A percentile compares a stretch with the other conserved stretches of the same genome.
Conservation (phyloP, 2,888 invertebrate genomes). For the Portevinia maculata region DNA sequence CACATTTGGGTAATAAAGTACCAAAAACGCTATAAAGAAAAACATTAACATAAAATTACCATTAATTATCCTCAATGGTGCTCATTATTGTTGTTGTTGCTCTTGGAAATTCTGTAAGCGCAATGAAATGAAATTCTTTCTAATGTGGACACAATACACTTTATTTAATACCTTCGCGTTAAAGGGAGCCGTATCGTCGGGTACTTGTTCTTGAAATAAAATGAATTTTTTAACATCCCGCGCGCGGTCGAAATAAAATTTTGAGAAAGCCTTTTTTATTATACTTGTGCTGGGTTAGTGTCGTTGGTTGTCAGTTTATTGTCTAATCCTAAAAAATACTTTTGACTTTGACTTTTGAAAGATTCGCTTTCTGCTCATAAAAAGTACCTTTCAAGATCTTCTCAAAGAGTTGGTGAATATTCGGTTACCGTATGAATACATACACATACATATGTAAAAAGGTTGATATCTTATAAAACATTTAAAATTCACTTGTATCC, state of each 20-base stretch:
- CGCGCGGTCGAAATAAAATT: constrained; percentile 12
- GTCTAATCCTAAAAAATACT: too few species aligned
- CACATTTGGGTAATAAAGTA: constrained; percentile 38
- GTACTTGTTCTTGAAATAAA: too few species aligned
- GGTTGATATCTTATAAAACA: constrained; percentile 36
- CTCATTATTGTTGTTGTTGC: background rate
- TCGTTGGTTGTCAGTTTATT: too few species aligned
- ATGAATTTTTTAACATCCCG: too few species aligned
- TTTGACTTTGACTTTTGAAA: background rate
- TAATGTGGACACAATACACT: constrained; percentile 39
- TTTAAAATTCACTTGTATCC: constrained; percentile 28
- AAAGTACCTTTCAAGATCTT: constrained; percentile 3
- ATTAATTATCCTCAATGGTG: constrained; percentile 22
- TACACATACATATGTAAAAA: background rate
- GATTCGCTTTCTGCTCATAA: background rate
- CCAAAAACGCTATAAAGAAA: constrained; percentile 28
- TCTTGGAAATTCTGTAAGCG: background rate
- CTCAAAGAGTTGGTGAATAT: constrained; percentile 32
- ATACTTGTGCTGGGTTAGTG: constrained; percentile 24
- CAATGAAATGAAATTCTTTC: constrained; percentile 43
- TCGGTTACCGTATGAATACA: constrained; percentile 14
- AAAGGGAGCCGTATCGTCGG: too few species aligned
- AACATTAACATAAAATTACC: constrained; percentile 38
- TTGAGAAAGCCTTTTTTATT: constrained; percentile 13
- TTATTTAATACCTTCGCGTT: constrained; percentile 19